Evolutionary conservation across 2,797 vertebrate species (phyloP).

Genomic region (Mustela erminea): DNA sequence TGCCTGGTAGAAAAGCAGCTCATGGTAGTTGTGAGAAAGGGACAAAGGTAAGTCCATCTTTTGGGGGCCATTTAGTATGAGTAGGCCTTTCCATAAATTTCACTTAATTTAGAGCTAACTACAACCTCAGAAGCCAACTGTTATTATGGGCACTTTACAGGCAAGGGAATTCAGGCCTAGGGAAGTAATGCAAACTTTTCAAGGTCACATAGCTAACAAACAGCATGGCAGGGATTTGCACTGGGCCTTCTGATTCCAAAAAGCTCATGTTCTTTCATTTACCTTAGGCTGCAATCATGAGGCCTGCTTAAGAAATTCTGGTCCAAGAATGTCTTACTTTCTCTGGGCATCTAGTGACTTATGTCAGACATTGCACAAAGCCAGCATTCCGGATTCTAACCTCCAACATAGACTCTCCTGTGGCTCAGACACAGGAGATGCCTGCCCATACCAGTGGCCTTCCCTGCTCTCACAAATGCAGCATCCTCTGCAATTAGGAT

Average conservation of each 20-base stretch:
- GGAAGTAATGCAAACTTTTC: neutral
- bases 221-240: neutral
- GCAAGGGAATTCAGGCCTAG: neutral
- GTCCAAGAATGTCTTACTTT: neutral
- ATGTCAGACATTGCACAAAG: neutral
- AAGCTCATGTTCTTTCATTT: neutral
- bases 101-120: constrained; percentile 8
- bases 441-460: neutral
- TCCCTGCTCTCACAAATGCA: neutral
- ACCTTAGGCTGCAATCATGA: neutral
- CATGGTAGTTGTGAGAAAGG: neutral
- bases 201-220: neutral
- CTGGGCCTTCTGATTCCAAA: neutral
- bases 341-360: neutral
- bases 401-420: neutral
- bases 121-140: neutral
- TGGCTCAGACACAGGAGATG: neutral
- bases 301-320: neutral
- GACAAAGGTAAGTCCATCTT: neutral
- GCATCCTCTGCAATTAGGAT: neutral
- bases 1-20: neutral
- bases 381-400: neutral
- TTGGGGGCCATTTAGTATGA: neutral
- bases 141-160: neutral
- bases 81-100: neutral